Evolutionary conservation across 1,140 invertebrate species (phyloP), one percentile per base, ranked within the genome.

Genomic region (Drosophila sechellia): DNA sequence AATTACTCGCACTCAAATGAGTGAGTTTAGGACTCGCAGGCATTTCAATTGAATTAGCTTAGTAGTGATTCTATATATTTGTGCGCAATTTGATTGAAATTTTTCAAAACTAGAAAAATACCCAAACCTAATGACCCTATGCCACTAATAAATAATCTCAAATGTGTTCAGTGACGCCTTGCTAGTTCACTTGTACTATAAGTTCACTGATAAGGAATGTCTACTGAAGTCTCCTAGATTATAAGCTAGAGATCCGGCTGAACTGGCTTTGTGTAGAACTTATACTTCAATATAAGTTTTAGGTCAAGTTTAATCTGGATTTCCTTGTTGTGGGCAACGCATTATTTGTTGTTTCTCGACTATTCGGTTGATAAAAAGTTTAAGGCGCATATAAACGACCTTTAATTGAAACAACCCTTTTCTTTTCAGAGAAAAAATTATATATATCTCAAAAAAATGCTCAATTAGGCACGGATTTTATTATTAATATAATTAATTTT

Each of bases 261-360:
- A 10, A 10, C 31, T 31, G 31, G 6, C 6, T 31, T 31, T 31
- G 31, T 10, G 6, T 31, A 31, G 31, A 10, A 31, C 31, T 31
- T 31, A 31, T 31, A 31, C 27, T 31, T 31, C 6, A 31, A 8
- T 31, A 31, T 8, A 10, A 31, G 31, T 45, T 46, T 45, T 45
- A 53, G 66, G 80, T 84, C 80, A 78, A 85, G 81, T 86, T 85
- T 75, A 25, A 61, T 63, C 59, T 25, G 73, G 43, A 20, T 45
- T 45, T 20, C 42, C 17, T 45, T 43, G 15, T 43, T 43, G 42
- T 42, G n/a, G n/a, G 4, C 13, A 5, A 5, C 4, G 1, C 37
- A 5, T 6, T 11, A 3, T 11, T 58, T 70, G 39, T 39, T 5
- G n/a, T 1, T 45, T 12, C 17, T 5, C 20, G 0, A 10, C 8